Percentiles rank a stretch among this genome's conserved stretches.
Evolutionary conservation across 1,140 invertebrate species (phyloP).

Genomic region (Drosophila tropicalis): DNA sequence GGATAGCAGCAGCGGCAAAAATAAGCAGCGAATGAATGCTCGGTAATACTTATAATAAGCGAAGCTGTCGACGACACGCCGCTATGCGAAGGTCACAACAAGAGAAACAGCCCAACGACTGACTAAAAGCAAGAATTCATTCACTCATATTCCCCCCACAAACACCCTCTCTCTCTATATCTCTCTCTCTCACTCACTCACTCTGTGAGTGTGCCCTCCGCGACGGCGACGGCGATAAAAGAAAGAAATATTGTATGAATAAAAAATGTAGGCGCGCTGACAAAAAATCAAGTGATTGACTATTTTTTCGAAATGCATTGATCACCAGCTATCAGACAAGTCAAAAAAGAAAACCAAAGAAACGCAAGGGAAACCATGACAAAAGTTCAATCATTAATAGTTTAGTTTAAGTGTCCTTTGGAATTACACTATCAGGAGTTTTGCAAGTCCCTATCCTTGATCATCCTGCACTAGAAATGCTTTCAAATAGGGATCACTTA

Average conservation of each 20-base stretch:
- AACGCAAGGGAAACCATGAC: too few species aligned
- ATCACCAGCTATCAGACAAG: background rate
- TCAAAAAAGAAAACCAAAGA: background rate
- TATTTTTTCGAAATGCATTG: background rate
- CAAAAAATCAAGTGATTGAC: conserved; percentile 1
- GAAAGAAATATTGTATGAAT: conserved; percentile 19
- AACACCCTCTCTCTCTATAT: background rate
- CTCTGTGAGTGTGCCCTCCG: background rate
- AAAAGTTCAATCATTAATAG: too few species aligned
- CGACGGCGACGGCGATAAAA: conserved; percentile 32
- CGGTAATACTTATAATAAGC: conserved; percentile 73
- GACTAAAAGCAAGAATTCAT: conserved; percentile 26
- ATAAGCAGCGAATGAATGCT: conserved; percentile 50
- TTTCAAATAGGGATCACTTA: too few species aligned
- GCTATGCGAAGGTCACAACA: conserved; percentile 74
- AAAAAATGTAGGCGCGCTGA: background rate
- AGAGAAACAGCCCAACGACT: conserved; percentile 38
- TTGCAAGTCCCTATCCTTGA: too few species aligned
- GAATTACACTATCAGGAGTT: too few species aligned
- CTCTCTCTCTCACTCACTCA: too few species aligned
- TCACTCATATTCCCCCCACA: background rate
- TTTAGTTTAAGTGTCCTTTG: too few species aligned
- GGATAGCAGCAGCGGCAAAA: conserved; percentile 56
- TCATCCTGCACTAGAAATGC: too few species aligned
- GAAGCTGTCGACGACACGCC: conserved; percentile 68